These are phyloP conservation scores for Metopia argyrocephala DNA, from an alignment of 2,888 invertebrate species.

Conservation along the genomic window DNA sequence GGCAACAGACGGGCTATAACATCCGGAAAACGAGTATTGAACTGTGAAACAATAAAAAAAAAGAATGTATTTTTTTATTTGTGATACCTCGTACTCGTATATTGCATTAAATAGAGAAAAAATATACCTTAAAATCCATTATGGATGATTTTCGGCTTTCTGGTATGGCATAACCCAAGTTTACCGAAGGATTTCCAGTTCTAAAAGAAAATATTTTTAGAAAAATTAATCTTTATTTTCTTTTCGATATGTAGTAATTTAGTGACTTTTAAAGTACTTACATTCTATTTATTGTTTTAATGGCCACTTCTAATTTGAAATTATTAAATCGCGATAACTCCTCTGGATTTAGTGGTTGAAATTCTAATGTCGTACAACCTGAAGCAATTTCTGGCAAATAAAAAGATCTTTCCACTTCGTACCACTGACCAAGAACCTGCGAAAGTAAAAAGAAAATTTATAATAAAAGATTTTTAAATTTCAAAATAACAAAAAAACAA, in stretches of 20 bases:
- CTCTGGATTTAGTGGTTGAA: constrained; percentile 77
- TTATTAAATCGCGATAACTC: constrained; percentile 79
- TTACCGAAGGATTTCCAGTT: constrained; percentile 82
- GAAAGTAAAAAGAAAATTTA: background rate
- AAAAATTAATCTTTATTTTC: background rate
- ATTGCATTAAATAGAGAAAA: too few species aligned
- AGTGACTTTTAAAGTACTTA: constrained; percentile 74
- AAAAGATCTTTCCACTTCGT: constrained; percentile 87
- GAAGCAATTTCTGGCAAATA: constrained; percentile 86
- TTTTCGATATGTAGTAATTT: background rate
- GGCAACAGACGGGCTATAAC: constrained; percentile 84
- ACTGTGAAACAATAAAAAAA: constrained; percentile 74
- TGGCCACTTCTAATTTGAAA: constrained; percentile 81
- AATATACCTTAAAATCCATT: constrained; percentile 78
- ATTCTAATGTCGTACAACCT: constrained; percentile 84
- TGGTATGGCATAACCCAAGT: constrained; percentile 83
- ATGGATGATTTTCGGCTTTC: constrained; percentile 80
- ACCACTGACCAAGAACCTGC: constrained; percentile 84
- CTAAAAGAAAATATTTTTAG: constrained; percentile 76
- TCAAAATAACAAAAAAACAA: too few species aligned
- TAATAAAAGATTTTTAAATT: background rate
- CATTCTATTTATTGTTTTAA: constrained; percentile 84
- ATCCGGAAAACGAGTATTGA: constrained; percentile 83
- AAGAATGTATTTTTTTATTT: constrained; percentile 1
- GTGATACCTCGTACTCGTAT: too few species aligned